A percentile compares a stretch with the other conserved stretches of the same genome.
phyloP scores from a whole-genome alignment of 2,113 vertebrate genomes.

The Cromileptes altivelis region DNA sequence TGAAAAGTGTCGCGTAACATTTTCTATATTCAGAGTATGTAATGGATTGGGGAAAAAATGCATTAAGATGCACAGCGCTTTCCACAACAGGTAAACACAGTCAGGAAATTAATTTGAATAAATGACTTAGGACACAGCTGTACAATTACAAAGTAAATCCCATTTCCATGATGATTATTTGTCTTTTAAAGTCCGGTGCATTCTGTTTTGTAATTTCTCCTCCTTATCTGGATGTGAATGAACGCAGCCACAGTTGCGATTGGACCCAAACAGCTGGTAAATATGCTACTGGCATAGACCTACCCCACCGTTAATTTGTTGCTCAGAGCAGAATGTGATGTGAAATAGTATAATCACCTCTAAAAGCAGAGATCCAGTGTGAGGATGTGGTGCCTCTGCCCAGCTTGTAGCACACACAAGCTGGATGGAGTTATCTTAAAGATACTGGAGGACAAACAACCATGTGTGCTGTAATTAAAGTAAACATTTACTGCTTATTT shows the following conservation, averaged over 20 bases:
- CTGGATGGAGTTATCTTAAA: constrained; percentile 40
- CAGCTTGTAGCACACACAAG: constrained; percentile 16
- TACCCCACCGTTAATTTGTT: constrained; percentile 36
- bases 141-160: constrained; percentile 56
- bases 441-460: constrained; percentile 44
- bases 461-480: constrained; percentile 47
- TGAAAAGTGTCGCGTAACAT: constrained; percentile 12
- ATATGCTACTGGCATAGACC: constrained; percentile 36
- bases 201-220: constrained; percentile 47
- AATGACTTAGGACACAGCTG: constrained; percentile 53
- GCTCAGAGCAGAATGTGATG: constrained; percentile 39
- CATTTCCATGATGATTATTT: constrained; percentile 46
- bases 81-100: constrained; percentile 39
- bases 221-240: constrained; percentile 39
- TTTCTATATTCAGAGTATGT: constrained; percentile 37
- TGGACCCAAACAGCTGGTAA: constrained; percentile 54
- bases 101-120: constrained; percentile 54
- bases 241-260: constrained; percentile 22
- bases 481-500: constrained; percentile 54
- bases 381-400: constrained; percentile 14
- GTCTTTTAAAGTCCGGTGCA: constrained; percentile 30
- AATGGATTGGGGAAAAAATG: constrained; percentile 18
- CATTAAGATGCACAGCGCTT: constrained; percentile 39
- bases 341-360: constrained; percentile 41
- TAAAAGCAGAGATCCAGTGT: constrained; percentile 26